A percentile compares a stretch with the other conserved stretches of the same genome.
Evolutionary conservation across 1,140 invertebrate genomes (phyloP).

Genomic region (Drosophila subpulchrella): DNA sequence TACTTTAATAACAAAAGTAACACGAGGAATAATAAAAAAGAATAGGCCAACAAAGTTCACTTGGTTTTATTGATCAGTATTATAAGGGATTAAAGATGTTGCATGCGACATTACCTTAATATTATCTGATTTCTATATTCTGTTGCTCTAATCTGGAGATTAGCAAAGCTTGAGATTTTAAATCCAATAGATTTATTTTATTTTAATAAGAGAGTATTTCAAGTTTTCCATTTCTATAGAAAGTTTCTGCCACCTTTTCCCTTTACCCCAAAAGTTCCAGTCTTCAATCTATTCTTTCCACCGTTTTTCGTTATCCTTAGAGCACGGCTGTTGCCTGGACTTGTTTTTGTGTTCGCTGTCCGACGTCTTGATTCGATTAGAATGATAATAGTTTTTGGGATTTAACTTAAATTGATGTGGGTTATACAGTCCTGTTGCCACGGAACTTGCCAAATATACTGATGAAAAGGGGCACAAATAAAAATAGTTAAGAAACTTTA

Average conservation of each 20-base stretch:
- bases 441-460: neutral
- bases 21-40: too few species aligned
- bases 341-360: slow-evolving; percentile 32
- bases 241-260: neutral
- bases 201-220: neutral
- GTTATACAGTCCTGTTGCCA: slow-evolving; percentile 34
- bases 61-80: too few species aligned
- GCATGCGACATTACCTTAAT: too few species aligned
- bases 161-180: too few species aligned
- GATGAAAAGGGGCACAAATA: neutral
- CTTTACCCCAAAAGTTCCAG: neutral
- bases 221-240: neutral
- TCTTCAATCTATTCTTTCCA: slow-evolving; percentile 5
- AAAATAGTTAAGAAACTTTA: neutral
- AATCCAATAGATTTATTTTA: neutral
- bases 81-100: too few species aligned
- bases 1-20: too few species aligned
- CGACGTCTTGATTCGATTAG: slow-evolving; percentile 68
- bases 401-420: slow-evolving; percentile 74
- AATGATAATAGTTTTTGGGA: slow-evolving; percentile 77
- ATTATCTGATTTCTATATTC: too few species aligned
- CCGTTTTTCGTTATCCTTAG: slow-evolving; percentile 18
- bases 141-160: too few species aligned
- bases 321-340: slow-evolving; percentile 8
- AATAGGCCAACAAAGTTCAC: too few species aligned